Evolutionary conservation across 2,113 vertebrate genomes (phyloP).

Genomic region (Cavia porcellus): DNA sequence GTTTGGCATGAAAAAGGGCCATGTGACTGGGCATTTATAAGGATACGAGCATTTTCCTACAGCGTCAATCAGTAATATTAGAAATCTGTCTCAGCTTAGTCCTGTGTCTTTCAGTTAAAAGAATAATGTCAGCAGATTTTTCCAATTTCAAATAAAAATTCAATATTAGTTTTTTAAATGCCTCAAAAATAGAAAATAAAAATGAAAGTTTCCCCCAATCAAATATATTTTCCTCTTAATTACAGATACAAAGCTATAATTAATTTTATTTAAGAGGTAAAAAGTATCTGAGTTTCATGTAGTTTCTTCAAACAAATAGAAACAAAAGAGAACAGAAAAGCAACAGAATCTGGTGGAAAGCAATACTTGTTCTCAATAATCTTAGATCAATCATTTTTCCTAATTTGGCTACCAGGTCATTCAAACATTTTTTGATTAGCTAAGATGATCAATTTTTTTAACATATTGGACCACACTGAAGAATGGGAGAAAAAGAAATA

Average conservation of each 20-base stretch:
- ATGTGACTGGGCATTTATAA: conserved; percentile 67
- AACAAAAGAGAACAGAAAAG: conserved; percentile 31
- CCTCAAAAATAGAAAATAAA: conserved; percentile 55
- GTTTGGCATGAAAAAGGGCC: conserved; percentile 67
- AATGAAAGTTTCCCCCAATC: not conserved
- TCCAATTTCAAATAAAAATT: conserved; percentile 40
- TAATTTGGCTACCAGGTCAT: not conserved
- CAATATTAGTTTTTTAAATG: conserved; percentile 54
- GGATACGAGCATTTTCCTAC: conserved; percentile 58
- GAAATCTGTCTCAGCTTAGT: conserved; percentile 19
- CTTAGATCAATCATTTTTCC: conserved; percentile 36
- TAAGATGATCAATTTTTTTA: not conserved
- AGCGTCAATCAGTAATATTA: conserved; percentile 67
- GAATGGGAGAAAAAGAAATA: not conserved
- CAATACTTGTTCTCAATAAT: not conserved
- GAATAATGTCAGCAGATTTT: conserved; percentile 58
- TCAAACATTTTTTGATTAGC: conserved; percentile 7
- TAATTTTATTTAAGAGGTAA: conserved; percentile 48
- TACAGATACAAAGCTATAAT: not conserved
- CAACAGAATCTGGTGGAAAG: conserved; percentile 11
- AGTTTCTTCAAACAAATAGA: conserved; percentile 47
- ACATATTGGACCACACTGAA: not conserved
- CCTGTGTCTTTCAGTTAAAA: conserved; percentile 54
- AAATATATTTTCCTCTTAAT: conserved; percentile 39
- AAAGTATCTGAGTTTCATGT: conserved; percentile 1